Evolutionary conservation across 2,797 vertebrate species (phyloP).

Genomic region (Phrynocephalus vlangalii): DNA sequence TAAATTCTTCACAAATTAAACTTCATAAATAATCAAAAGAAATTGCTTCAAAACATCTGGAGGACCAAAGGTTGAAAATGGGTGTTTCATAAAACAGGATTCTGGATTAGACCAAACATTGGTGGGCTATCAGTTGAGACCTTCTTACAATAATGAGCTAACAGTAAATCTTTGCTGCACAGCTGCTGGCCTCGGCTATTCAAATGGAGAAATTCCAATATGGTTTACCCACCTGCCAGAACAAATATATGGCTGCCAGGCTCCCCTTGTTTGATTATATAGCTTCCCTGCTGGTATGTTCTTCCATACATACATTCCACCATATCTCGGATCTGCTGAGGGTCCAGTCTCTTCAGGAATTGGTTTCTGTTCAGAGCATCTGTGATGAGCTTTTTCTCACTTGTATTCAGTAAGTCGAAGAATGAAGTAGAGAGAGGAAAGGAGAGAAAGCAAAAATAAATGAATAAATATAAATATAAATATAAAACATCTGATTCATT

Average conservation of each 20-base stretch:
- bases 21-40: too few relatives aligned
- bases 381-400: constrained; percentile 90
- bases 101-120: background rate
- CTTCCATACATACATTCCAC: constrained; percentile 95
- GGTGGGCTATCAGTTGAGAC: background rate
- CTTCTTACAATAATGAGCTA: background rate
- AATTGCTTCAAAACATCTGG: too few relatives aligned
- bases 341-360: constrained; percentile 91
- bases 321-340: constrained; percentile 91
- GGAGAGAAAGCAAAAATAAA: background rate
- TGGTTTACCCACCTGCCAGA: constrained; percentile 84
- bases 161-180: background rate
- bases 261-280: constrained; percentile 90
- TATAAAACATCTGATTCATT: constrained; percentile 6
- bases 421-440: background rate
- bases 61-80: too few relatives aligned
- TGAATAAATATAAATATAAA: too few relatives aligned
- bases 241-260: constrained; percentile 92
- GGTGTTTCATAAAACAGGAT: background rate
- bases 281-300: constrained; percentile 88
- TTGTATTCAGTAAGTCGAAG: constrained; percentile 60
- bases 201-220: background rate
- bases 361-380: constrained; percentile 93
- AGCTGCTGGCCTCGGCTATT: background rate
- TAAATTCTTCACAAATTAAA: too few relatives aligned